A percentile compares a stretch with the other conserved stretches of the same genome.
Evolutionary conservation across 1,140 invertebrate genomes (phyloP).

Genomic region (Kradibia gibbosae): DNA sequence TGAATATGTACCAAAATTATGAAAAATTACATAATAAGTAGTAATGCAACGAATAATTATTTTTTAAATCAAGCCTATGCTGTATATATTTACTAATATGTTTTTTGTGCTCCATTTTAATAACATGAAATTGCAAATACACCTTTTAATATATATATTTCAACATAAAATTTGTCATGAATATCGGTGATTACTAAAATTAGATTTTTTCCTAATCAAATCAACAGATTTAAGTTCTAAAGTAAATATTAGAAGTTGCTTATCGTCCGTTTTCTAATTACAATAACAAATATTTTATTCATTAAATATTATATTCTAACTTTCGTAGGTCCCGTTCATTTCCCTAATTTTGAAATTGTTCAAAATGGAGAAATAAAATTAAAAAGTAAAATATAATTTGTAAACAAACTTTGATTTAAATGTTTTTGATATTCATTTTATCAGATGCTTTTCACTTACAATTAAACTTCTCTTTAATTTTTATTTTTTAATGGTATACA

Average conservation of each 20-base stretch:
- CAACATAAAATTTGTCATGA: too few relatives aligned
- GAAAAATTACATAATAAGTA: not conserved
- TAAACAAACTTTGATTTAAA: not conserved
- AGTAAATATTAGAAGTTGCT: too few relatives aligned
- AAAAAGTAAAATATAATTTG: not conserved
- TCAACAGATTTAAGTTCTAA: too few relatives aligned
- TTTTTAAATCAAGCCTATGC: not conserved
- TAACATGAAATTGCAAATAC: not conserved
- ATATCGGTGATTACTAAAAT: too few relatives aligned
- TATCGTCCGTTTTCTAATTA: too few relatives aligned
- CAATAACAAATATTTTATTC: too few relatives aligned
- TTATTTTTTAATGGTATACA: not conserved
- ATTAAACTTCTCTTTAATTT: not conserved
- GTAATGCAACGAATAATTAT: not conserved
- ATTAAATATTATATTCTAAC: too few relatives aligned
- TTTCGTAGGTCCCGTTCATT: too few relatives aligned
- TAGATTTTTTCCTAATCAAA: too few relatives aligned
- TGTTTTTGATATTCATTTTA: not conserved
- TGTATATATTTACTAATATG: not conserved
- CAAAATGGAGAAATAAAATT: too few relatives aligned
- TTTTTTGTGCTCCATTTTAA: not conserved
- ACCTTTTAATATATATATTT: not conserved
- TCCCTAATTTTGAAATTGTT: too few relatives aligned
- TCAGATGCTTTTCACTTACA: not conserved
- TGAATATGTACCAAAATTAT: not conserved